Conservation (phyloP, 1,140 invertebrate genomes). For the Solenopsis invicta region DNA sequence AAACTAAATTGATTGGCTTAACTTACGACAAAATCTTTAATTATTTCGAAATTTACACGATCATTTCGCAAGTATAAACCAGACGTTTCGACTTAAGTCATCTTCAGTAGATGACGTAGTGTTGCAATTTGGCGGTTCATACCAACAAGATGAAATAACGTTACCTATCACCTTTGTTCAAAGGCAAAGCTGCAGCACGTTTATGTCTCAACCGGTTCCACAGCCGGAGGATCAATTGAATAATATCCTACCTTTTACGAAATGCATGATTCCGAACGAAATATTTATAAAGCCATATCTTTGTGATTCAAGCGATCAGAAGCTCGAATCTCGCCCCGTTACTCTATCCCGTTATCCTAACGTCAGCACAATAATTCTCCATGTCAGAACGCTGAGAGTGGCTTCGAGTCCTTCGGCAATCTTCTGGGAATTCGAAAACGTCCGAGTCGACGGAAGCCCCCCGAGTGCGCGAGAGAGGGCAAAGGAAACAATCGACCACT, state of each 20-base stretch:
- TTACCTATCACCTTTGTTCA: no score
- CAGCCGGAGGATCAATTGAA: neutral
- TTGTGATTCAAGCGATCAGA: neutral
- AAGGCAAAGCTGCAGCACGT: no score
- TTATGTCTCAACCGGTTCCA: no score
- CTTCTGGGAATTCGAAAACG: conserved; percentile 55
- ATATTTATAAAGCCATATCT: neutral
- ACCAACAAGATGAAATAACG: no score
- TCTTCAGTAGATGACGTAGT: no score
- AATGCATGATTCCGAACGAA: neutral
- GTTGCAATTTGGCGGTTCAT: no score
- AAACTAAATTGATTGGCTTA: no score
- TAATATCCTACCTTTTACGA: neutral
- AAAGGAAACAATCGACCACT: conserved; percentile 69
- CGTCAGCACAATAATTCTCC: conserved; percentile 8
- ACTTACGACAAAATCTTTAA: no score
- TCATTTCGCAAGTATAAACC: no score
- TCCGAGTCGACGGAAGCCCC: conserved; percentile 20
- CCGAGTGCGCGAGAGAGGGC: conserved; percentile 4
- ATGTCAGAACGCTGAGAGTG: neutral
- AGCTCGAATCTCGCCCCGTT: neutral
- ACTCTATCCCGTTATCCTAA: neutral
- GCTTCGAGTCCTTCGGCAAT: conserved; percentile 11
- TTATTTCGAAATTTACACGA: no score
- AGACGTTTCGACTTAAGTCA: no score